Evolutionary conservation across 2,888 invertebrate species (phyloP), one percentile per base, ranked within the genome.

Genomic region (Dysmachus trigonus): DNA sequence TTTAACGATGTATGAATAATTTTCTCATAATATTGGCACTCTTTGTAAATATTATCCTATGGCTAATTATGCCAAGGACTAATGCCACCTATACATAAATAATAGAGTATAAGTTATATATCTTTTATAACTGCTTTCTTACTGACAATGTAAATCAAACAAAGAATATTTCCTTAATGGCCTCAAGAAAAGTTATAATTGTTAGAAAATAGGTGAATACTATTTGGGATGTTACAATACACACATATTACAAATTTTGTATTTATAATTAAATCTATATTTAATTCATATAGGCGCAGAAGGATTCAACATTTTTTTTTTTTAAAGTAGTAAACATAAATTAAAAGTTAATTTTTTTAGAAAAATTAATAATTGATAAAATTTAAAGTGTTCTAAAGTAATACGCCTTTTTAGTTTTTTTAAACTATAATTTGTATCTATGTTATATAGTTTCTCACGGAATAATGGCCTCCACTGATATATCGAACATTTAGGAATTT

Each of bases 81-180:
- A 47, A 51, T 47, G 47, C 51, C 47, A 51, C 51, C 79, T 76
- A 76, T 38, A 76, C 76, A 76, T 35, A 41, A 76, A 76, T 22
- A 76, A 76, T 77, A 47, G 77, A 41, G 27, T 4, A 47, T 77
- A 77, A 51, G 77, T 13, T 47, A 27, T 8, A 7, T 77, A 41
- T 76, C 38, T 76, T 76, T 47, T 77, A 47, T 51, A 47, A 47
- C 38, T 38, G 76, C 38, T 76, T 76, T 62, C 18, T 53, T 76
- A 77, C 30, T 27, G 47, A 47, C 30, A 47, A 41, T 77, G 77
- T 77, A 77, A 27, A 77, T 77, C 77, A 41, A 47, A 77, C 30
- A n/a, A 77, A 77, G 62, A 77, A 77, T 77, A 41, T 77, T 77
- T 77, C 77, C 77, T 77, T 47, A 77, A 53, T 33, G 81, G 81